These are phyloP conservation scores for Apamea monoglypha DNA, from an alignment of 2,888 invertebrate genomes.

Conservation along the genomic window DNA sequence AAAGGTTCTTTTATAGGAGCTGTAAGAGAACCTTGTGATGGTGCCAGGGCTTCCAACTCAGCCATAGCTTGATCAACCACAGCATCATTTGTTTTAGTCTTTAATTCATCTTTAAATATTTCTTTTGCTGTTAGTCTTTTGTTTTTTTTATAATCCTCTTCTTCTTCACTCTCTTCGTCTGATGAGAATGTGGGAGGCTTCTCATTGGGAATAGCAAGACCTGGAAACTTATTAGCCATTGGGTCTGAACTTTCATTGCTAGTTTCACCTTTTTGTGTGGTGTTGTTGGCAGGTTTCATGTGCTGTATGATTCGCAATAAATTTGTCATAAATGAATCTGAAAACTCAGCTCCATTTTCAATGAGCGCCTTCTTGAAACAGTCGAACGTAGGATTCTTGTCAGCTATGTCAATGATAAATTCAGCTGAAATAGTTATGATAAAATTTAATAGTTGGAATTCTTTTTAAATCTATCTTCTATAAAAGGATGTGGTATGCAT, in stretches of 20 bases:
- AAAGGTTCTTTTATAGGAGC: conserved; percentile 69
- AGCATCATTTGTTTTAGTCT: conserved; percentile 79
- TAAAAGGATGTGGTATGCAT: not conserved
- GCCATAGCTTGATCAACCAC: conserved; percentile 96
- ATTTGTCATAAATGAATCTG: conserved; percentile 98
- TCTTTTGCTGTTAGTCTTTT: conserved; percentile 84
- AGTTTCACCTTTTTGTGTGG: conserved; percentile 69
- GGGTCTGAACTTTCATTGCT: conserved; percentile 84
- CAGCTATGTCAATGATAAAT: conserved; percentile 98
- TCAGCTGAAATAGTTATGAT: conserved; percentile 93
- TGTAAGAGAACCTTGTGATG: conserved; percentile 85
- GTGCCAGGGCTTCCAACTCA: conserved; percentile 95
- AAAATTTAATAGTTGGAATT: not conserved
- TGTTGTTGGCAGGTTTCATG: conserved; percentile 93
- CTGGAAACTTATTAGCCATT: conserved; percentile 94
- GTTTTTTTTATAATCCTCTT: conserved; percentile 71
- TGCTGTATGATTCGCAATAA: conserved; percentile 98
- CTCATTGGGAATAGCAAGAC: conserved; percentile 95
- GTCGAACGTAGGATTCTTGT: conserved; percentile 96
- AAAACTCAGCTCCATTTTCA: conserved; percentile 98
- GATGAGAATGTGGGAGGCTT: conserved; percentile 85
- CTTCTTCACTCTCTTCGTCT: conserved; percentile 82
- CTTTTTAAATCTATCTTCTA: not conserved
- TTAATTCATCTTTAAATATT: conserved; percentile 84
- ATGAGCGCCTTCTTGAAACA: conserved; percentile 96